Evolutionary conservation across 2,888 invertebrate species (phyloP), one percentile per base, ranked within the genome.

Genomic region (Stenotaenia linearis): DNA sequence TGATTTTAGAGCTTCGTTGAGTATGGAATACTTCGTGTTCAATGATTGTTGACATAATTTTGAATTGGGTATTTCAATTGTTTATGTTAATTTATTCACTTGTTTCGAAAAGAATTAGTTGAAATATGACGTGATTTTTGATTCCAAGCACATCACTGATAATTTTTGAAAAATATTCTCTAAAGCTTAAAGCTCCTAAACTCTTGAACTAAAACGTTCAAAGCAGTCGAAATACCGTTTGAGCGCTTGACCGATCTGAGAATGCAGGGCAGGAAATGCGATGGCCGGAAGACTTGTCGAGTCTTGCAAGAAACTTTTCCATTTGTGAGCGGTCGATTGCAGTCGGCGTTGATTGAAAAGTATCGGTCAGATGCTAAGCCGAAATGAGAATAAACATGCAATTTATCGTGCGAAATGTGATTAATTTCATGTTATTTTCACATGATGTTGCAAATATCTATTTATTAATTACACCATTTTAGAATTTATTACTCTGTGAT

Each of bases 281-380:
- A 69, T 69, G 69, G 69, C 69, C 69, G 69, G 69, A 69, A 25
- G 69, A 69, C 69, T 69, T 69, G 69, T 69, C 50, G 18, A 50
- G 50, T 50, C 50, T 50, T 69, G 69, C 10, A 3, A 69, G 28
- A 69, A 69, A 69, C 69, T 69, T 69, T 69, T 69, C 69, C 69
- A 69, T 69, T 69, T 69, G 69, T 69, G 10, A 10, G 12, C 15
- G 69, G 69, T 69, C 69, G 69, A 69, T 69, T 69, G 6, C 15
- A 18, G 28, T 56, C 23, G 69, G 4, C 12, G 23, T 50, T 18
- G 50, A 18, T 50, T 50, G 50, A 12, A 45, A 18, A 45, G n/a
- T n/a, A 50, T 50, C 50, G n/a, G 32, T 32, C 32, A 32, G 9
- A 32, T 6, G 32, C 5, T 32, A 32, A 32, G 18, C 50, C 1